Conservation (phyloP, 1,140 invertebrate species). For the Brachystomella parvula region DNA sequence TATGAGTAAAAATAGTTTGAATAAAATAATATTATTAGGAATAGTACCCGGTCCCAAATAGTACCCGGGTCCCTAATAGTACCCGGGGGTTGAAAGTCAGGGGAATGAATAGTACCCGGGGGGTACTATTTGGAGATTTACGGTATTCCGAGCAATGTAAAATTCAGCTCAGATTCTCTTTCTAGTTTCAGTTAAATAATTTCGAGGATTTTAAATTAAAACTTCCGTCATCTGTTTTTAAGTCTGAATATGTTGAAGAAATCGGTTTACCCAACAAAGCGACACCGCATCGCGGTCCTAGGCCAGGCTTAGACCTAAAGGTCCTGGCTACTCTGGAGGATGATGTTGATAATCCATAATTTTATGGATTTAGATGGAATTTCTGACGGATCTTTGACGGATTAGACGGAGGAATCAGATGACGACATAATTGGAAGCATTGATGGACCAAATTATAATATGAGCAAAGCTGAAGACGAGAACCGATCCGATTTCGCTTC, state of each 20-base stretch:
- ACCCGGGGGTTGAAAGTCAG: too few relatives aligned
- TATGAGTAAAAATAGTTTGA: too few relatives aligned
- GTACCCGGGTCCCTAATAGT: too few relatives aligned
- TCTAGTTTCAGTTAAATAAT: constrained; percentile 5
- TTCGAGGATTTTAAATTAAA: constrained; percentile 48
- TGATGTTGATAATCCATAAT: constrained; percentile 78
- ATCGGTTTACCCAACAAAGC: constrained; percentile 83
- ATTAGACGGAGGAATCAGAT: constrained; percentile 48
- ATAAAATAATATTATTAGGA: too few relatives aligned
- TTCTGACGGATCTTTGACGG: constrained; percentile 45
- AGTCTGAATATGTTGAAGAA: constrained; percentile 76
- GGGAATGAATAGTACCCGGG: too few relatives aligned
- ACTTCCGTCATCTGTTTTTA: constrained; percentile 84
- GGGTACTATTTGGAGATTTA: too few relatives aligned
- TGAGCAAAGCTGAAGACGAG: constrained; percentile 57
- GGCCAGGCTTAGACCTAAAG: constrained; percentile 82
- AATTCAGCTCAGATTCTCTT: neutral
- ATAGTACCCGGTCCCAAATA: too few relatives aligned
- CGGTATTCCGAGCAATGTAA: too few relatives aligned
- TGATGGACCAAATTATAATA: constrained; percentile 45
- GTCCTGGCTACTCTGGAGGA: constrained; percentile 86
- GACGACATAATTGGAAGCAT: constrained; percentile 50
- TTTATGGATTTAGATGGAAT: constrained; percentile 70
- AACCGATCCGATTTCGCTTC: constrained; percentile 82
- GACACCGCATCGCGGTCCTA: constrained; percentile 63